These are phyloP conservation scores for Arbacia lixula DNA, from an alignment of 53 echinoderm and acorn worm species.

Conservation along the genomic window DNA sequence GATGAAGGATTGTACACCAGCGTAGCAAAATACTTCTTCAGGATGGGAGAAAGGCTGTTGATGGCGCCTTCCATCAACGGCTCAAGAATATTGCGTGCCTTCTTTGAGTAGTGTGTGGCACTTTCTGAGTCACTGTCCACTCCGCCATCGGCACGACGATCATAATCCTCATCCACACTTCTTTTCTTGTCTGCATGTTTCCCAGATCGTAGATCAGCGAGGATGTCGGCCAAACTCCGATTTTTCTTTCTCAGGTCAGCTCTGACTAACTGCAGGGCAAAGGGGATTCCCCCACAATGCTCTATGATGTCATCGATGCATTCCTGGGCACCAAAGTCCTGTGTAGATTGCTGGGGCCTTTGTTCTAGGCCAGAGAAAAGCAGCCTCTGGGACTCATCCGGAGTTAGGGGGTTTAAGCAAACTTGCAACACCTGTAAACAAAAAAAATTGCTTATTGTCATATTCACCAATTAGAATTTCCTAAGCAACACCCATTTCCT, in stretches of 20 bases:
- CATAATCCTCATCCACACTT: not conserved
- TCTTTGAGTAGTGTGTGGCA: not conserved
- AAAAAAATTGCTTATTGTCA: too few species aligned
- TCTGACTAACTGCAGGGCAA: constrained; percentile 33
- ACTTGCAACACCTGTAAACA: constrained; percentile 2
- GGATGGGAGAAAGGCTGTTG: not conserved
- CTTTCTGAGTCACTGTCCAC: not conserved
- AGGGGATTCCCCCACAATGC: constrained; percentile 49
- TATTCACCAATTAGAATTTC: too few species aligned
- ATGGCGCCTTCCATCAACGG: constrained; percentile 5
- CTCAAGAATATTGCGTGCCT: constrained; percentile 1
- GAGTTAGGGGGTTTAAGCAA: constrained; percentile 21
- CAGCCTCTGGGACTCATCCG: constrained; percentile 30
- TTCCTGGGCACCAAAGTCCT: not conserved
- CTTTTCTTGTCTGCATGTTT: too few species aligned
- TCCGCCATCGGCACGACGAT: not conserved
- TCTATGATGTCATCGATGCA: constrained; percentile 17
- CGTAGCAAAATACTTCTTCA: not conserved
- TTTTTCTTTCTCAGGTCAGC: constrained; percentile 25
- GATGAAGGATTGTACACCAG: constrained; percentile 22
- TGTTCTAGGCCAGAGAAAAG: constrained; percentile 11
- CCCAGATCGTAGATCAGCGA: constrained; percentile 1
- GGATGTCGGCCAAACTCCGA: constrained; percentile 11
- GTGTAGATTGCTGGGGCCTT: not conserved
- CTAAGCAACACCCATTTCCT: too few species aligned